Conservation (phyloP, 2,113 vertebrate species). For the Orientallactaga bullata region DNA sequence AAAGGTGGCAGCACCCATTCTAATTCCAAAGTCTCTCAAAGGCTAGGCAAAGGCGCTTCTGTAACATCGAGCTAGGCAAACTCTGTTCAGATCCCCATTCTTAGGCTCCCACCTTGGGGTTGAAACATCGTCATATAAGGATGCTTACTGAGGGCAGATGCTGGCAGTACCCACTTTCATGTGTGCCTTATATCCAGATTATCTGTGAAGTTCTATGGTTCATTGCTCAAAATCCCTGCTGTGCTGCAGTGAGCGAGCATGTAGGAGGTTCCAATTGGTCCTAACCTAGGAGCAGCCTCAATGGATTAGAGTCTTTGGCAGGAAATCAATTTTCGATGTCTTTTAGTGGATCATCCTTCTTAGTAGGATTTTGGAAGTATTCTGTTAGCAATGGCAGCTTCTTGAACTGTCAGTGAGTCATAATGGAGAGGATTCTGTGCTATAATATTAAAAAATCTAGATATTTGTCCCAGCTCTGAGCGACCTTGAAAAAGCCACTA, state of each 20-base stretch:
- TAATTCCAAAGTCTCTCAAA: not conserved
- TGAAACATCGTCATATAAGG: not conserved
- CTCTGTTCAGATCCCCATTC: not conserved
- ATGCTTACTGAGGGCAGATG: not conserved
- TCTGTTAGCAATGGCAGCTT: slow-evolving; percentile 58
- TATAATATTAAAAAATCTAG: not conserved
- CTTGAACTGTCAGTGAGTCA: slow-evolving; percentile 43
- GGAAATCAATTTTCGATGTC: slow-evolving; percentile 69
- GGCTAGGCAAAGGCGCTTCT: not conserved
- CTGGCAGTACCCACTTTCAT: not conserved
- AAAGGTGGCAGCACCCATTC: not conserved
- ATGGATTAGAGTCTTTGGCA: slow-evolving; percentile 65
- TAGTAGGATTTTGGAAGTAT: slow-evolving; percentile 72
- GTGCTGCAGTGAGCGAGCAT: not conserved
- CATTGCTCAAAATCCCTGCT: slow-evolving; percentile 13
- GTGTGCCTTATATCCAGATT: slow-evolving; percentile 17
- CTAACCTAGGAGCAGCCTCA: not conserved
- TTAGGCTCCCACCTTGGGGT: not conserved
- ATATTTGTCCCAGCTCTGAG: not conserved
- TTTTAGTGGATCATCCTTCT: slow-evolving; percentile 68
- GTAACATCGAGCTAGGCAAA: not conserved
- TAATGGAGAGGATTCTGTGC: not conserved
- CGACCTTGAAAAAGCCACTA: not conserved
- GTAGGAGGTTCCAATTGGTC: slow-evolving; percentile 13
- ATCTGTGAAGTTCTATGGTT: not conserved